A percentile compares a stretch with the other conserved stretches of the same genome.
Evolutionary conservation across 2,113 vertebrate genomes (phyloP).

Genomic region (Morphnarchus princeps): DNA sequence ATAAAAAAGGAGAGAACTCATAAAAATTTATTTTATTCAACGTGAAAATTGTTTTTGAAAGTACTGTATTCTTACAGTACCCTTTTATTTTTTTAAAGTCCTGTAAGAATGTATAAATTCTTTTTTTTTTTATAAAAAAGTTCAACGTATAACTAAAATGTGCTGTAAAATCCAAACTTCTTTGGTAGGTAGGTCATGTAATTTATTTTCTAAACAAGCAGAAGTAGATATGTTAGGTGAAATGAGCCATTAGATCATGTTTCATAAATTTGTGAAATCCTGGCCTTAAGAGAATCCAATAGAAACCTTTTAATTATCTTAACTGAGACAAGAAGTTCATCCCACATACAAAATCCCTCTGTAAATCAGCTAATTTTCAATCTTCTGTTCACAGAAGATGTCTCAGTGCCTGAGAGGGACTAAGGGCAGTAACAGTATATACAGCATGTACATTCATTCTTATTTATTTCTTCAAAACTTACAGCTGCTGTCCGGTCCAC

Average conservation of each 20-base stretch:
- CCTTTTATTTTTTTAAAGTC: not conserved
- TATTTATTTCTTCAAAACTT: slow-evolving; percentile 60
- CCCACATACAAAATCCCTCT: not conserved
- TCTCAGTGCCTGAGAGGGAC: not conserved
- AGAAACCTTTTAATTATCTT: not conserved
- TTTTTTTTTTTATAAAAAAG: not conserved
- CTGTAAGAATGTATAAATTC: not conserved
- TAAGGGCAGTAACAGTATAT: not conserved
- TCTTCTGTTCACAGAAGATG: not conserved
- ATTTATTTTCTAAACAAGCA: not conserved
- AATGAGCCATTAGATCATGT: not conserved
- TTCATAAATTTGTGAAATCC: not conserved
- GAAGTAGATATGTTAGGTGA: not conserved
- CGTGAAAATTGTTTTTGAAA: not conserved
- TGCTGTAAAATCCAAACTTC: not conserved
- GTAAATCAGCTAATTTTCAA: not conserved
- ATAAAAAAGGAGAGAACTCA: not conserved
- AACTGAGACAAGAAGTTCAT: not conserved
- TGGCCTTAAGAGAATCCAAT: not conserved
- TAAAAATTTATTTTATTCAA: not conserved
- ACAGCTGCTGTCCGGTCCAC: slow-evolving; percentile 95
- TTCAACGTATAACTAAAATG: not conserved
- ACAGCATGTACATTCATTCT: not conserved
- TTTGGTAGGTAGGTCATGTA: not conserved
- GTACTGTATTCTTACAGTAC: not conserved